Base-by-base conservation (phyloP, 2,113 vertebrate species). In the Boleophthalmus pectinirostris region DNA sequence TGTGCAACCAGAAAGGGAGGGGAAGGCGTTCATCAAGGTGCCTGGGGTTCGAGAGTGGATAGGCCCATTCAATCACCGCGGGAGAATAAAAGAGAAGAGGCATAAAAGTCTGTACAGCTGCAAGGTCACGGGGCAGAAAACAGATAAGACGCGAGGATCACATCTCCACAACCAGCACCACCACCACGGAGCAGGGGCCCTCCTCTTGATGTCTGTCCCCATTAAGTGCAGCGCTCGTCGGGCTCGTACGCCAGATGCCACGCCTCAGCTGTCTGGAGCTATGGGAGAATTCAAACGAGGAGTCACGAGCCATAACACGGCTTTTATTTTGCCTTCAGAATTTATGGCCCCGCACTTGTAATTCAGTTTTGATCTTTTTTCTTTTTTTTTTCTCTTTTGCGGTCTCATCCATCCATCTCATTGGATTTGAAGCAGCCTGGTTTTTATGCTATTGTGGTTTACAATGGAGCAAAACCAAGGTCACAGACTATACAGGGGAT, bases 71-170 rank as follows among this genome's bases (percentile, higher is more conserved):
- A 89, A 89, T 91, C 88, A 87, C 54, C 5, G 35, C 71, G 58
- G 46, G 79, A 78, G 85, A 88, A 89, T 87, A 87, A 86, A 66
- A 86, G 73, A 77, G 72, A 80, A 74, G 68, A 83, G 72, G 79
- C 74, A 87, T 89, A 88, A 91, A 90, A 82, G 83, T 83, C 85
- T 5, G 72, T 61, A 76, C 66, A 46, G 87, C 56, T 24, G 56
- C 90, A 92, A 91, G 90, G 90, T 90, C 88, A 85, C 87, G 82
- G 81, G 85, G 82, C 86, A 60, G 13, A 29, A 60, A 61, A 61
- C 83, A 78, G 87, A 91, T 89, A 86, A 89, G 90, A 89, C 66
- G 73, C 68, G 80, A 74, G 80, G 85, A 92, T 91, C 85, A 89
- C 85, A 85, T 90, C 86, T 89, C 73, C 18, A 16, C 18, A 43